Conservation (phyloP, 2,113 vertebrate species). For the Podilymbus podiceps region DNA sequence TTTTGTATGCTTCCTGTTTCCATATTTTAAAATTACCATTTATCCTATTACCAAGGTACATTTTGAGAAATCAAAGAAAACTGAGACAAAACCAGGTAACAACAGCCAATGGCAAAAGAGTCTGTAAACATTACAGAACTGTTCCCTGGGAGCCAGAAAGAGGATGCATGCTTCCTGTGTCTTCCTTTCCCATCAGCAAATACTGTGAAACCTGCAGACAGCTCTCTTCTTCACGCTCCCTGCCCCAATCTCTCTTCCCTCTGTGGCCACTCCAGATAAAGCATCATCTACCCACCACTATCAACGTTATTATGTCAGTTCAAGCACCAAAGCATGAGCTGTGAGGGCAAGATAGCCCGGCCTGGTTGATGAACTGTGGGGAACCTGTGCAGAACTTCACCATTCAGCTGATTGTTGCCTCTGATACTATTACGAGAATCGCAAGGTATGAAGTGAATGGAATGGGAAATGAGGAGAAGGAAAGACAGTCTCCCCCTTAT, state of each 20-base stretch:
- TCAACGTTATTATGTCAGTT: rapidly evolving
- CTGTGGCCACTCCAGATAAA: neutral
- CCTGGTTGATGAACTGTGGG: neutral
- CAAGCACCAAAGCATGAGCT: neutral
- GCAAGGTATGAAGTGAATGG: neutral
- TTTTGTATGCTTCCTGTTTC: neutral
- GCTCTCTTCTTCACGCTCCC: neutral
- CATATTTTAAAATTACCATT: neutral
- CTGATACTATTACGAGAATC: neutral
- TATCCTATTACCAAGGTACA: neutral
- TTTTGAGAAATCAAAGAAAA: neutral
- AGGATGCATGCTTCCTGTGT: neutral
- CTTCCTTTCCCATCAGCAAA: neutral
- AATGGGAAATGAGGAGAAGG: neutral
- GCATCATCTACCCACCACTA: neutral
- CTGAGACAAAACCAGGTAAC: neutral
- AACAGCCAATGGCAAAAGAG: neutral
- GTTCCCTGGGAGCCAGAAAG: neutral
- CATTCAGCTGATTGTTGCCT: neutral
- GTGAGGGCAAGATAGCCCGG: neutral
- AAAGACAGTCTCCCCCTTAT: rapidly evolving
- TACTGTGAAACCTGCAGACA: neutral
- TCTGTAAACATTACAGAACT: neutral
- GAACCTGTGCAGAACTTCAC: neutral
- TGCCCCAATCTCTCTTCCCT: neutral